Percentiles rank a stretch among this genome's conserved stretches.
These are phyloP conservation scores for Beroe forskalii DNA, from an alignment of 37 sponge, comb jelly and placozoan genomes.

Conservation along the genomic window DNA sequence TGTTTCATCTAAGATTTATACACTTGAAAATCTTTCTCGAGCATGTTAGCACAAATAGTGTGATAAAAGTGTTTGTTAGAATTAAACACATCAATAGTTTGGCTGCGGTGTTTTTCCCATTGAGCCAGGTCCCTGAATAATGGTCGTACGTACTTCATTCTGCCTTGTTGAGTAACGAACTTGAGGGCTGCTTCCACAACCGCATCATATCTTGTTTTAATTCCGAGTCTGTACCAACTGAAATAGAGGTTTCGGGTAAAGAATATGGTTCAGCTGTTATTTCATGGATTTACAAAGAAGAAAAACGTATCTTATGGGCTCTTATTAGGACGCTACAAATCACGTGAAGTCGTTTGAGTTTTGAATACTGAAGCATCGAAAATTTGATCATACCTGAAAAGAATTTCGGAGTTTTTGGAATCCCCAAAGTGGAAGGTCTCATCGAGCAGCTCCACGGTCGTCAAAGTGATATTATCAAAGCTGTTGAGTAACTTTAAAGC, in stretches of 20 bases:
- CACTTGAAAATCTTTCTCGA: conserved; percentile 7
- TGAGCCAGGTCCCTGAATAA: conserved; percentile 35
- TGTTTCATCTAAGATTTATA: too few species aligned
- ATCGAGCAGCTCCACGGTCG: neutral
- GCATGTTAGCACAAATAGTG: conserved; percentile 15
- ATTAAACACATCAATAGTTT: conserved; percentile 15
- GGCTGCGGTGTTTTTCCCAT: neutral
- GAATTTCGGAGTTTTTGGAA: conserved; percentile 35
- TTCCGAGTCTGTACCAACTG: conserved; percentile 71
- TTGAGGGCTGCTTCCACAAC: conserved; percentile 69
- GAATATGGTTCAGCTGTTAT: too few species aligned
- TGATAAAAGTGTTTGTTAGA: neutral
- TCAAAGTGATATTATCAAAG: neutral
- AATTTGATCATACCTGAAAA: too few species aligned
- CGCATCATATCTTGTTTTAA: conserved; percentile 67
- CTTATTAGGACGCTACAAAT: too few species aligned
- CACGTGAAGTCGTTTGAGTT: too few species aligned
- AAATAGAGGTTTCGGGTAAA: too few species aligned
- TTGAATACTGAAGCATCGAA: too few species aligned
- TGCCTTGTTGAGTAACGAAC: conserved; percentile 80
- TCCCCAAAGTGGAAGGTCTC: neutral
- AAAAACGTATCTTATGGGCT: too few species aligned
- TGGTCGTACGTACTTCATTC: conserved; percentile 84
- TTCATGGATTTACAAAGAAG: too few species aligned
- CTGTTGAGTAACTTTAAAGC: neutral